Evolutionary conservation across 2,797 vertebrate species (phyloP), one percentile per base, ranked within the genome.

Genomic region (Podargus strigoides): DNA sequence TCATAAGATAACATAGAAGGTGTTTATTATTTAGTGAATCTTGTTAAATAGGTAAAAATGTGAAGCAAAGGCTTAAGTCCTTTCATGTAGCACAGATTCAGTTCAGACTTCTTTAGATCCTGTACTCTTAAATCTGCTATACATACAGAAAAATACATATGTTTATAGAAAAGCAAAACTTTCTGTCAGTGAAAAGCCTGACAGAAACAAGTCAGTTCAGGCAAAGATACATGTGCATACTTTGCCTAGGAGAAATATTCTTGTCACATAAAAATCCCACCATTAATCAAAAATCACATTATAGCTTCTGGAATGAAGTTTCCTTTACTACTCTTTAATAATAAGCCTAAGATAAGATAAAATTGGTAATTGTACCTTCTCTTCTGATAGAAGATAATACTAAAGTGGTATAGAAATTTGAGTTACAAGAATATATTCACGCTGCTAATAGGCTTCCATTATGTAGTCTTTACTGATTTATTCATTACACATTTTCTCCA

Each of bases 251-350:
- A 98, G 97, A 98, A 98, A 98, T 98, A 98, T 98, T 98, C 98
- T 98, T 98, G 98, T 98, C 98, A 98, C 98, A 98, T 98, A 98
- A 98, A 98, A 98, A 96, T 97, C 97, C 96, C 95, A 89, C 94
- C 97, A 97, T 98, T 98, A 98, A 98, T 98, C 98, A 98, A 98
- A 98, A 98, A 98, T 98, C 98, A 98, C 95, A 98, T 98, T 98
- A 98, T 89, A 96, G 95, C 95, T 97, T 95, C 94, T 97, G 97
- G 97, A 98, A 98, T 97, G 97, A 98, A 98, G 97, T 98, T 98
- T 97, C 98, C 97, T 98, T 98, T 98, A 97, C 98, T 97, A 97
- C 93, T 97, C 86, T 97, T 97, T 96, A 97, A 97, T 98, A 98
- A 98, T 97, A 97, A 97, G 96, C 76, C 94, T n/a, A 63, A 97